Conservation (phyloP, 1,140 invertebrate species). For the Propsilocerus akamusi region DNA sequence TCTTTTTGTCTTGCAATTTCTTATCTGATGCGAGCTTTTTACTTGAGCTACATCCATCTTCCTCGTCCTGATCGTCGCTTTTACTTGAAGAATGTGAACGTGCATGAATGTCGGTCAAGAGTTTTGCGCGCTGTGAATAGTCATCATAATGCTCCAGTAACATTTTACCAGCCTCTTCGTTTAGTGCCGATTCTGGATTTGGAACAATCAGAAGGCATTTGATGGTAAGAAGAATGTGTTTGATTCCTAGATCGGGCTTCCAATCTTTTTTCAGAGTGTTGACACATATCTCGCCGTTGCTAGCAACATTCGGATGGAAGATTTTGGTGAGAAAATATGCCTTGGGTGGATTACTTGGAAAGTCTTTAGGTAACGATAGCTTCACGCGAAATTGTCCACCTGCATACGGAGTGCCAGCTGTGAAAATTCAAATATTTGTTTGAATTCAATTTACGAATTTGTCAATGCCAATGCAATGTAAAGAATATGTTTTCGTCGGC, state of each 20-base stretch:
- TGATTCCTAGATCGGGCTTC: conserved; percentile 89
- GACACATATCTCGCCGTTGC: conserved; percentile 91
- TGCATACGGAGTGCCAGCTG: conserved; percentile 70
- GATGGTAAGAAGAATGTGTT: conserved; percentile 85
- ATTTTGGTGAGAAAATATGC: conserved; percentile 93
- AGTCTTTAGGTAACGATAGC: conserved; percentile 79
- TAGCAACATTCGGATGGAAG: conserved; percentile 92
- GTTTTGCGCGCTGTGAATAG: conserved; percentile 72
- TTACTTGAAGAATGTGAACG: conserved; percentile 24
- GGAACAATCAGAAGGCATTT: conserved; percentile 87
- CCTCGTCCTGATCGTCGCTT: conserved; percentile 15
- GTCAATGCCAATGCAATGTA: neutral
- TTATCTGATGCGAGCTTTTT: conserved; percentile 73
- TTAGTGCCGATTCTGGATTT: conserved; percentile 85
- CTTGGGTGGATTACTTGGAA: conserved; percentile 82
- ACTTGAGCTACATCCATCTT: conserved; percentile 41
- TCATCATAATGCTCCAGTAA: conserved; percentile 81
- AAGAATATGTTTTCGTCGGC: neutral
- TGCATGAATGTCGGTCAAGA: conserved; percentile 92
- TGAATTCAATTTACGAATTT: conserved; percentile 5
- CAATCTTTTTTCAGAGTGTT: conserved; percentile 95
- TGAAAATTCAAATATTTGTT: too few species aligned
- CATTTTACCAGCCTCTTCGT: conserved; percentile 85
- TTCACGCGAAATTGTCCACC: conserved; percentile 77
- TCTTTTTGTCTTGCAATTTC: conserved; percentile 57